Conservation (phyloP, 53 echinoderm and acorn worm species). For the Patiria pectinifera region DNA sequence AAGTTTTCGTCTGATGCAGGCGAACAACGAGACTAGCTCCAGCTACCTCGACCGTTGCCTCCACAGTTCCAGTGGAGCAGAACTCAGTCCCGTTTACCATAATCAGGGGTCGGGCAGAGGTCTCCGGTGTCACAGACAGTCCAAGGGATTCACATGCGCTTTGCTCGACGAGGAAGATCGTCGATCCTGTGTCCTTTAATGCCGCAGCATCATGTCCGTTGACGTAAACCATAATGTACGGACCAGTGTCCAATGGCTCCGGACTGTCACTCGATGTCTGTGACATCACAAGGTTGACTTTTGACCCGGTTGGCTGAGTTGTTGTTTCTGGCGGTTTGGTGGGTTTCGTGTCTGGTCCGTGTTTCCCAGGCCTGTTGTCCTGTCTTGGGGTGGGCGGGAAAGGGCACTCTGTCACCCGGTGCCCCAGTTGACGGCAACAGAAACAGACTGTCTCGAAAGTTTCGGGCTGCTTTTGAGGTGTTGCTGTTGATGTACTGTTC, state of each 20-base stretch:
- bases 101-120: not conserved
- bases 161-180: slow-evolving; percentile 15
- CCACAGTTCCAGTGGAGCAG: slow-evolving; percentile 5
- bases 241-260: not conserved
- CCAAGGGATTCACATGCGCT: not conserved
- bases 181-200: slow-evolving; percentile 25
- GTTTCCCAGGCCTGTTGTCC: not conserved
- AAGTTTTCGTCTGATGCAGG: slow-evolving; percentile 17
- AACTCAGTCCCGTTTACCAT: slow-evolving; percentile 11
- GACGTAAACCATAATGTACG: not conserved
- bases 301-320: not conserved
- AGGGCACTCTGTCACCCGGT: slow-evolving; percentile 1
- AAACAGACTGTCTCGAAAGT: slow-evolving; percentile 27
- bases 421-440: slow-evolving; percentile 11
- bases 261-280: not conserved
- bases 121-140: not conserved
- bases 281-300: not conserved
- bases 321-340: not conserved
- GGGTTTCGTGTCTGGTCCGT: not conserved
- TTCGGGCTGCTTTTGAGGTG: not conserved
- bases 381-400: slow-evolving; percentile 15
- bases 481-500: not conserved
- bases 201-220: slow-evolving; percentile 9
- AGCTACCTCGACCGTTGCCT: slow-evolving; percentile 26
- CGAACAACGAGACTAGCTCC: not conserved